Evolutionary conservation across 2,797 vertebrate species (phyloP), one percentile per base, ranked within the genome.

Genomic region (Podarcis siculus): DNA sequence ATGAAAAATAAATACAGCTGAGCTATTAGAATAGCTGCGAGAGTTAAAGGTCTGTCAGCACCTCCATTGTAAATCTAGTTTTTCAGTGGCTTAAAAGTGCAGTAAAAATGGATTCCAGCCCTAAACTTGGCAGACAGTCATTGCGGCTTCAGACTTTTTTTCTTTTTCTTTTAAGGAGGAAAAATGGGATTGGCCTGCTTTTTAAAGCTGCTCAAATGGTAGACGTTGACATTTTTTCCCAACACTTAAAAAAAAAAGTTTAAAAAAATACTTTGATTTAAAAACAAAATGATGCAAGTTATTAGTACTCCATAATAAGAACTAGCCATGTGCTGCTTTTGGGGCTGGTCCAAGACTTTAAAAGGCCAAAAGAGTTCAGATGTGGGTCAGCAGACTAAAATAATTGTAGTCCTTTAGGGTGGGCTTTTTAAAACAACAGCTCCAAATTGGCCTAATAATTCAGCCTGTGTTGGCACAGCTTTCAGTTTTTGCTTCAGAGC

Each of bases 1-100:
- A 97, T 96, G 95, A 96, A 97, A 97, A 96, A 96, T 96, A 97
- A 97, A 97, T 96, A 97, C 95, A 96, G 96, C 95, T 96, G 96
- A 96, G 93, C 93, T 95, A 95, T 95, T 94, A 94, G 95, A 94
- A 95, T 87, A 76, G 92, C 92, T 95, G 94, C 93, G 95, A 92
- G 89, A 95, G 89, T 85, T 96, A 95, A 94, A 95, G 86, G 93
- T 95, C 95, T 97, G 95, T 97, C 96, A 97, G 95, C 95, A 95
- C 95, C 95, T 96, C 93, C 94, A 96, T 96, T 96, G 95, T 95
- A 95, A 95, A 94, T 86, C 87, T 95, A 92, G 93, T 92, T 96
- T 97, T 96, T 96, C 93, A 95, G 92, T 92, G 95, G 95, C 96
- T 97, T 97, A 94, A 95, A 97, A 96, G 73, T 91, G 71, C 86